A percentile compares a stretch with the other conserved stretches of the same genome.
phyloP scores from a whole-genome alignment of 2,113 vertebrate genomes.

The Cnemophilus loriae region DNA sequence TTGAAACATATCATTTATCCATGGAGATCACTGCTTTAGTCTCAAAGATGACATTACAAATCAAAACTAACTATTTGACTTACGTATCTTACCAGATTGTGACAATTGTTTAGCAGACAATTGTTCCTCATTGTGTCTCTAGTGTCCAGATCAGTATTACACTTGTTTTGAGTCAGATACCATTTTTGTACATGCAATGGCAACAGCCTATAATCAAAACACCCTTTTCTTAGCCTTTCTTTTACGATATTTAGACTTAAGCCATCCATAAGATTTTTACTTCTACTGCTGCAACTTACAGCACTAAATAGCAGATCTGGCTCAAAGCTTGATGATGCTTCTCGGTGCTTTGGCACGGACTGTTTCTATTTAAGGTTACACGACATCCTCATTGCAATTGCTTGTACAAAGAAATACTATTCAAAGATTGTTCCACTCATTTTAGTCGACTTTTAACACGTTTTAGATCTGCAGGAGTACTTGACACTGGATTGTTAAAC shows the following conservation, averaged over 20 bases:
- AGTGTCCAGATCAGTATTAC: background rate
- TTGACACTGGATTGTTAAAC: background rate
- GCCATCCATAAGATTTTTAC: background rate
- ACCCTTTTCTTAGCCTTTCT: background rate
- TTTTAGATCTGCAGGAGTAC: background rate
- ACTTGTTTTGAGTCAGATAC: background rate
- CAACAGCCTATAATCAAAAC: background rate
- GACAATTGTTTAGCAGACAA: background rate
- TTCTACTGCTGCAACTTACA: background rate
- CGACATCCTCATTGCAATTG: background rate
- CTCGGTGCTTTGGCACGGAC: background rate
- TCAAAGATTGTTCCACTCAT: background rate
- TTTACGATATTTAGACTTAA: background rate
- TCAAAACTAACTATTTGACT: background rate
- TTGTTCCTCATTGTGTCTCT: background rate
- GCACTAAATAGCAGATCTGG: background rate
- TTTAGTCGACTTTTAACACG: background rate
- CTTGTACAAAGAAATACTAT: background rate
- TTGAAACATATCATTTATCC: background rate
- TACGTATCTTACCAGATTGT: background rate
- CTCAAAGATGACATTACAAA: background rate
- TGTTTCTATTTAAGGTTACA: background rate
- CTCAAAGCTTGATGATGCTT: background rate
- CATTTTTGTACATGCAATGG: background rate
- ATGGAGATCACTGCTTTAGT: background rate